These are phyloP conservation scores for Staurois parvus DNA, from an alignment of 2,797 vertebrate species.

Conservation along the genomic window DNA sequence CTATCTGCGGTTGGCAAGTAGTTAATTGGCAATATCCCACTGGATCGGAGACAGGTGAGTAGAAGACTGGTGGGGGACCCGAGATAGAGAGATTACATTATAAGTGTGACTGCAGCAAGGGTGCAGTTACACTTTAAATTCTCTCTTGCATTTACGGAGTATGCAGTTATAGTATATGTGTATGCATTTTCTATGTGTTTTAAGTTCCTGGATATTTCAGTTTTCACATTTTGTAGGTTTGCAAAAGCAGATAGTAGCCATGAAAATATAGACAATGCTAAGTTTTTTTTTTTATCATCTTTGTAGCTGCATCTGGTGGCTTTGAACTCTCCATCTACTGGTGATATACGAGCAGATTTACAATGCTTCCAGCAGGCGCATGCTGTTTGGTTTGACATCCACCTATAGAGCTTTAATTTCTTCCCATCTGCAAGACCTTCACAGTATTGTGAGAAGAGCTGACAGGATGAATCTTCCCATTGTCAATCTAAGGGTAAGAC, in stretches of 20 bases:
- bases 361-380: slow-evolving; percentile 92
- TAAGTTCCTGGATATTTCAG: too few species aligned
- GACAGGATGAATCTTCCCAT: slow-evolving; percentile 85
- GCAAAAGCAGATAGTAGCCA: too few species aligned
- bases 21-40: too few species aligned
- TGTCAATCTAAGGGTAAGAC: slow-evolving; percentile 91
- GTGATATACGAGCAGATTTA: slow-evolving; percentile 85
- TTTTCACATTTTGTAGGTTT: too few species aligned
- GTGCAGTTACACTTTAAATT: not conserved
- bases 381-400: slow-evolving; percentile 84
- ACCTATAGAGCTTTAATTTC: slow-evolving; percentile 93
- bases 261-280: too few species aligned
- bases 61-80: too few species aligned
- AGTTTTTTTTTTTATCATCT: slow-evolving; percentile 4
- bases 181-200: too few species aligned
- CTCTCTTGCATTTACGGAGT: not conserved
- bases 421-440: slow-evolving; percentile 90
- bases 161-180: too few species aligned
- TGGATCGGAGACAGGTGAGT: too few species aligned
- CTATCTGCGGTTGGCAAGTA: too few species aligned
- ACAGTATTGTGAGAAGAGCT: slow-evolving; percentile 86
- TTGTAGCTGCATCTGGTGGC: slow-evolving; percentile 91
- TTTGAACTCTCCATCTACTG: slow-evolving; percentile 88
- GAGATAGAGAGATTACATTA: too few species aligned
- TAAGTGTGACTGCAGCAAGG: too few species aligned